Base-by-base conservation (phyloP, 2,113 vertebrate species). In the Cariama cristata region DNA sequence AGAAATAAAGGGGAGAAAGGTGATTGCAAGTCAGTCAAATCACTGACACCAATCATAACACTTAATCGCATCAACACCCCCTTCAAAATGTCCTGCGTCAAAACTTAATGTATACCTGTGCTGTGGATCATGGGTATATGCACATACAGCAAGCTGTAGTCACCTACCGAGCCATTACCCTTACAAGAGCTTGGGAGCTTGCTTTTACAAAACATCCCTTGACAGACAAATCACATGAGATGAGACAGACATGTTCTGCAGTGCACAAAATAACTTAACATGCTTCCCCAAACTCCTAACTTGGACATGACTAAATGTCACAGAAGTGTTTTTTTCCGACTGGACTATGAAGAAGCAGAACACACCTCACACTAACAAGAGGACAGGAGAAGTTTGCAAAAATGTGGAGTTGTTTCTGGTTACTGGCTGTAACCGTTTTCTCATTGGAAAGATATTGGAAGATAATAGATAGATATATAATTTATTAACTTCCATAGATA, bases 141-240 rank as follows among this genome's bases (percentile, higher is more conserved):
- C 50, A n/a, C 17, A 12, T 2, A 4, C 18, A 35, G 63, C 63
- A n/a, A 8, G 23, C 47, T 24, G 47, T 1, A 4, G 2, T 28
- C 35, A 28, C 28, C 50, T 8, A 4, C 28, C 5, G 0, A 11
- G 38, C 42, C 59, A 8, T 4, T 3, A 12, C 30, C 52, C 15
- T 28, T 2, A 7, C 26, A 14, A 16, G 21, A 56, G 53, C 49
- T 9, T 1, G 9, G 83, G 47, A 67, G 40, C 55, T 35, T 38
- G 3, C 66, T 56, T 26, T 24, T 6, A 42, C 26, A 53, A 16
- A 81, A 32, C 32, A 6, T 6, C 38, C n/a, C 84, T 20, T 20
- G 40, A 14, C 58, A 33, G 52, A 32, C 5, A 3, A 13, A 12
- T 35, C 26, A 16, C 9, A 8, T 1, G 32, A 44, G 60, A 42